Percentiles rank a stretch among this genome's conserved stretches.
These are phyloP conservation scores for Drosophila punjabiensis DNA, from an alignment of 1,140 invertebrate species.

Conservation along the genomic window DNA sequence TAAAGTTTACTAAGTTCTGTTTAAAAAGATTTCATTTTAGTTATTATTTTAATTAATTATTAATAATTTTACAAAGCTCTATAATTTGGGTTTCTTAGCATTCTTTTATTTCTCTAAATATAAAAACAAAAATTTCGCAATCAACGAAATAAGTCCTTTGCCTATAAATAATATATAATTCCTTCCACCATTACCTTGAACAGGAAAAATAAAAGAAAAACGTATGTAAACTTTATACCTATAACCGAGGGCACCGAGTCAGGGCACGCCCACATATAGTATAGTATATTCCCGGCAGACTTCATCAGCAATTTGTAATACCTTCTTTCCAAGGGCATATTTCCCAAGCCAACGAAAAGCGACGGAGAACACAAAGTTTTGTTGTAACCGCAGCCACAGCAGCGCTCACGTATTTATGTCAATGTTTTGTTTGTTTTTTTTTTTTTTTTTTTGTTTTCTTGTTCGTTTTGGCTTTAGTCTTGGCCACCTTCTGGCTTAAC, in stretches of 20 bases:
- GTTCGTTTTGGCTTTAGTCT: constrained; percentile 34
- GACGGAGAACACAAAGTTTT: constrained; percentile 59
- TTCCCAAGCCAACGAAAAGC: constrained; percentile 30
- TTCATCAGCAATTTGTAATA: constrained; percentile 65
- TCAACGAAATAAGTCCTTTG: not conserved
- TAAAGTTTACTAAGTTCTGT: too few relatives aligned
- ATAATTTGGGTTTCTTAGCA: not conserved
- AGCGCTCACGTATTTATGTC: constrained; percentile 75
- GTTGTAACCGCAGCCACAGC: constrained; percentile 58
- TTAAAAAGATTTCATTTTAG: too few relatives aligned
- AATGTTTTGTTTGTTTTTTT: constrained; percentile 76
- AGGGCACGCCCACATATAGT: constrained; percentile 24
- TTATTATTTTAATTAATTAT: too few relatives aligned
- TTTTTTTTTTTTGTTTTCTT: constrained; percentile 55
- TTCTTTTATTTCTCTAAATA: not conserved
- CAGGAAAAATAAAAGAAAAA: not conserved
- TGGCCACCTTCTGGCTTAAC: constrained; percentile 18
- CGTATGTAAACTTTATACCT: constrained; percentile 11
- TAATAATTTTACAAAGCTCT: too few relatives aligned
- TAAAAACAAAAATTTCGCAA: not conserved
- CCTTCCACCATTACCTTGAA: not conserved
- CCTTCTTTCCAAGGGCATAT: constrained; percentile 58
- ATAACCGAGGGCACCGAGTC: not conserved
- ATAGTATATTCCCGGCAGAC: constrained; percentile 45
- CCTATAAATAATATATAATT: not conserved